These are phyloP conservation scores for Drosophila repleta DNA, from an alignment of 1,140 invertebrate species.

Conservation along the genomic window DNA sequence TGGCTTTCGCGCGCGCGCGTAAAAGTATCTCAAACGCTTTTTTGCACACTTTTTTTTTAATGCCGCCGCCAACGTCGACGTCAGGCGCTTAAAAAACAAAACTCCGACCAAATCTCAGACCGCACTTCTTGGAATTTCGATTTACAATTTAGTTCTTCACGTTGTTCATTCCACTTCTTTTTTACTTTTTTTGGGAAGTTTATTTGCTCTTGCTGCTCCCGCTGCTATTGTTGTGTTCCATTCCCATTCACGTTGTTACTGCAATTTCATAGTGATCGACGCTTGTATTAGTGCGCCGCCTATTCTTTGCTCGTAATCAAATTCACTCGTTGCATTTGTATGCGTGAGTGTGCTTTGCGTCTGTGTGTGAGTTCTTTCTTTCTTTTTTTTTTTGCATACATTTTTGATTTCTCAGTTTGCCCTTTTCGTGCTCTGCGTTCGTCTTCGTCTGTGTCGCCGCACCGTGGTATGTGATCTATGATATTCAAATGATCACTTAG, in stretches of 20 bases:
- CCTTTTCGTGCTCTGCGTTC: slow-evolving; percentile 49
- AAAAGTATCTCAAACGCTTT: slow-evolving; percentile 76
- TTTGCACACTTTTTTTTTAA: slow-evolving; percentile 49
- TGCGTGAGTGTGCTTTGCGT: slow-evolving; percentile 17
- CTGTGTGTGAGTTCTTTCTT: slow-evolving; percentile 34
- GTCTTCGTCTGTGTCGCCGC: slow-evolving; percentile 27
- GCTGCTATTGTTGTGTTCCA: slow-evolving; percentile 69
- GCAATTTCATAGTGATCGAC: slow-evolving; percentile 55
- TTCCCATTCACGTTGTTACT: slow-evolving; percentile 74
- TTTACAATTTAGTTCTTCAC: slow-evolving; percentile 79
- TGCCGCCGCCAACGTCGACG: slow-evolving; percentile 41
- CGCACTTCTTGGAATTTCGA: slow-evolving; percentile 79
- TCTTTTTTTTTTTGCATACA: slow-evolving; percentile 67
- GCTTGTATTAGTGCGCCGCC: slow-evolving; percentile 55
- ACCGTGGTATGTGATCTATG: slow-evolving; percentile 51
- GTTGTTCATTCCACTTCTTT: slow-evolving; percentile 54
- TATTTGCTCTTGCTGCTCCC: slow-evolving; percentile 39
- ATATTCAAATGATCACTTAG: slow-evolving; percentile 1
- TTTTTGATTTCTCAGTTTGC: slow-evolving; percentile 58
- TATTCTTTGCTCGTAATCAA: slow-evolving; percentile 72
- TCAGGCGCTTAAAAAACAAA: slow-evolving; percentile 51
- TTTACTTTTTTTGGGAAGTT: slow-evolving; percentile 37
- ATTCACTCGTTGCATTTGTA: slow-evolving; percentile 28
- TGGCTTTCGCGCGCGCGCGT: slow-evolving; percentile 68
- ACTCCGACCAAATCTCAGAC: slow-evolving; percentile 54